These are phyloP conservation scores for Zoanthus gigantus DNA, from an alignment of 92 coral and sea anemone genomes.

Conservation along the genomic window DNA sequence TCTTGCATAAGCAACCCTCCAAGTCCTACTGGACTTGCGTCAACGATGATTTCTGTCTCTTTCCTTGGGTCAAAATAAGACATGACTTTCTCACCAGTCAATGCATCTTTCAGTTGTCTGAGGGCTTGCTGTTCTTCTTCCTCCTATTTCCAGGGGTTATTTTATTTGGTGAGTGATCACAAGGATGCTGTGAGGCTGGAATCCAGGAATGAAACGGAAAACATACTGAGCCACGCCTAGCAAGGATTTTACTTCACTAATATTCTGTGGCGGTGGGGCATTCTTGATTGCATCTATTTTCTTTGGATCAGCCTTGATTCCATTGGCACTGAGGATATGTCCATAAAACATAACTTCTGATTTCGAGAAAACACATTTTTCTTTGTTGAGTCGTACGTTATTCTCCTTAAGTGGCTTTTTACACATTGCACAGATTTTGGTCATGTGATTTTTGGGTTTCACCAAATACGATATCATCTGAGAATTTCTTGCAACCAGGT, in stretches of 20 bases:
- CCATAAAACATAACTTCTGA: no score
- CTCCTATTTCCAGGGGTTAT: slow-evolving; percentile 70
- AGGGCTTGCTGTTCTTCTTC: slow-evolving; percentile 63
- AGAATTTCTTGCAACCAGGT: no score
- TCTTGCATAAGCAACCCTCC: slow-evolving; percentile 30
- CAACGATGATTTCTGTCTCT: no score
- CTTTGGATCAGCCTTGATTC: no score
- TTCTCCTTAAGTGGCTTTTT: slow-evolving; percentile 55
- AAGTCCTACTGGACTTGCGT: no score
- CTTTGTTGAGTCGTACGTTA: slow-evolving; percentile 4
- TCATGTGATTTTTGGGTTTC: slow-evolving; percentile 66
- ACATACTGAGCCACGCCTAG: no score
- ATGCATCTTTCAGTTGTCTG: slow-evolving; percentile 60
- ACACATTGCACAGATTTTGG: slow-evolving; percentile 61
- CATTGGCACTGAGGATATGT: no score
- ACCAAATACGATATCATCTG: slow-evolving; percentile 65
- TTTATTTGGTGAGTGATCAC: slow-evolving; percentile 61
- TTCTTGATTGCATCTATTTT: no score
- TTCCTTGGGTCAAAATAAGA: slow-evolving; percentile 59
- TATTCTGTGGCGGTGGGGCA: no score
- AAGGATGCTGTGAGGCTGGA: slow-evolving; percentile 65
- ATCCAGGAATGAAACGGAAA: slow-evolving; percentile 1
- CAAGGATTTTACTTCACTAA: no score
- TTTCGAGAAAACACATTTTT: no score
- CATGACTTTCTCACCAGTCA: slow-evolving; percentile 67